phyloP scores from a whole-genome alignment of 2,797 vertebrate species.

The Halcyon badia region DNA sequence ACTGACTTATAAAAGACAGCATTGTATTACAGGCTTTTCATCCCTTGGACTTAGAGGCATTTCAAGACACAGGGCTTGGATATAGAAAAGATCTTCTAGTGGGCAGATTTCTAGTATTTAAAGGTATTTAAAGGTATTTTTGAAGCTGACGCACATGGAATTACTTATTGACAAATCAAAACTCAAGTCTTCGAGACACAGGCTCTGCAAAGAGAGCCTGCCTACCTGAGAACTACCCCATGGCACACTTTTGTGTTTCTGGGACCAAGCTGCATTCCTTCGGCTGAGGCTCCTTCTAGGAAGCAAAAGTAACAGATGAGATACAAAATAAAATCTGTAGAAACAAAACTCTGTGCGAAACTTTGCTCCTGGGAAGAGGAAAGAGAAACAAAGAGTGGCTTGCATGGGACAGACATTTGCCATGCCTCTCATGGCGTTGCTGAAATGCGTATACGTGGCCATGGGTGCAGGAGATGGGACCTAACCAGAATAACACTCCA shows the following conservation, averaged over 20 bases:
- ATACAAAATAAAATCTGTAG: not conserved
- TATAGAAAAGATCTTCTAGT: not conserved
- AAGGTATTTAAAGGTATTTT: not conserved
- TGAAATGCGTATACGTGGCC: rapidly evolving
- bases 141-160: not conserved
- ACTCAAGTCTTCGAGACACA: not conserved
- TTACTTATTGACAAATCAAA: not conserved
- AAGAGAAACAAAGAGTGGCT: not conserved
- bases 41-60: not conserved
- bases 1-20: not conserved
- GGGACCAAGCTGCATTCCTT: not conserved
- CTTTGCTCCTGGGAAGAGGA: conserved; percentile 19
- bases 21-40: not conserved
- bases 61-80: not conserved
- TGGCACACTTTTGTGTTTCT: not conserved
- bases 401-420: not conserved
- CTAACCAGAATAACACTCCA: not conserved
- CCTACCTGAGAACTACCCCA: not conserved
- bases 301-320: conserved; percentile 9
- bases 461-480: not conserved
- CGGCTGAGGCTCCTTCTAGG: not conserved
- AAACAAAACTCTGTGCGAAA: conserved; percentile 30
- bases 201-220: not conserved
- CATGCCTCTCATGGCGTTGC: not conserved
- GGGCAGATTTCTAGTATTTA: not conserved